Percentiles rank a stretch among this genome's conserved stretches.
These are phyloP conservation scores for Gallinago media DNA, from an alignment of 2,113 vertebrate genomes.

Conservation along the genomic window DNA sequence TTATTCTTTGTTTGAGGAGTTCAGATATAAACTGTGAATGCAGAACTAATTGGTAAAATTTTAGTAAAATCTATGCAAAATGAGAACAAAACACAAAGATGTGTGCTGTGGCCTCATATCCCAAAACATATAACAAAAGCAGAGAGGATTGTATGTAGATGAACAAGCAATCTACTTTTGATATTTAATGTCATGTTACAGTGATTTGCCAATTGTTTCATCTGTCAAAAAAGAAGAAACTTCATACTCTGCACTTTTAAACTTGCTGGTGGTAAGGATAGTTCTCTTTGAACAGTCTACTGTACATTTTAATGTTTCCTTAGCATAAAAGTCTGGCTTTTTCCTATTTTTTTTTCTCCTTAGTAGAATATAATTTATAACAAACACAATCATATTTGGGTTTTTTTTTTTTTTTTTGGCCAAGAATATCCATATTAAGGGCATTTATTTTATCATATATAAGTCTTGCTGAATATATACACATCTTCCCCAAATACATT, in stretches of 20 bases:
- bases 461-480: neutral
- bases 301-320: neutral
- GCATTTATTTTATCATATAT: neutral
- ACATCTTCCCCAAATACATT: neutral
- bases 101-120: neutral
- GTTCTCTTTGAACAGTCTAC: neutral
- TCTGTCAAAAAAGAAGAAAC: neutral
- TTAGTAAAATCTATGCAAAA: neutral
- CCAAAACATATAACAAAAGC: neutral
- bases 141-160: neutral
- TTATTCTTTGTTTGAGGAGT: neutral
- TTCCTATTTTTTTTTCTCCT: neutral
- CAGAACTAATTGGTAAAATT: neutral
- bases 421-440: neutral
- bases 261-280: rapidly evolving
- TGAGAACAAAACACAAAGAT: neutral
- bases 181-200: neutral
- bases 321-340: neutral
- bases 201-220: neutral
- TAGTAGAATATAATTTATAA: neutral
- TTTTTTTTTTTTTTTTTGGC: neutral
- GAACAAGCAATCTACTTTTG: neutral
- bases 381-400: neutral
- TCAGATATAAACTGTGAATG: neutral
- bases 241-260: neutral